A percentile compares a stretch with the other conserved stretches of the same genome.
Conservation (phyloP, 2,113 vertebrate species). For the Manacus vitellinus region DNA sequence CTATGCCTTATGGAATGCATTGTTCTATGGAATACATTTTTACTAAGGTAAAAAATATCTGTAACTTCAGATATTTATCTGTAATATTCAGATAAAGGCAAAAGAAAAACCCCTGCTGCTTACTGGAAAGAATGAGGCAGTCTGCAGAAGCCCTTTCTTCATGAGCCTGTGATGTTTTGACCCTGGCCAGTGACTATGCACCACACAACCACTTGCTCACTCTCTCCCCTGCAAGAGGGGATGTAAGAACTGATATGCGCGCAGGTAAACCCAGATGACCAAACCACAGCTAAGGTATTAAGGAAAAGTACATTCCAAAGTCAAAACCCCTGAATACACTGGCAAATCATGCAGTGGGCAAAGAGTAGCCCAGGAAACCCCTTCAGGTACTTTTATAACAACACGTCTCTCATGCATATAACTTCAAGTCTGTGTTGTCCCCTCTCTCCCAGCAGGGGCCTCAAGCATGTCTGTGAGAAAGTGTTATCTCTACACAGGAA, state of each 20-base stretch:
- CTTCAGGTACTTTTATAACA: neutral
- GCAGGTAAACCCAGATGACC: neutral
- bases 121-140: neutral
- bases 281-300: neutral
- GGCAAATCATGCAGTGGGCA: neutral
- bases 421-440: neutral
- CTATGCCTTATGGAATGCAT: neutral
- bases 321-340: neutral
- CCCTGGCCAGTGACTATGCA: neutral
- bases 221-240: neutral
- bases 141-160: neutral
- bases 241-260: neutral
- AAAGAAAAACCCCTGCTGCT: neutral
- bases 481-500: neutral
- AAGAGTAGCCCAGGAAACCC: neutral
- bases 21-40: neutral
- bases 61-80: neutral
- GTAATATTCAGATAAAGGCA: neutral
- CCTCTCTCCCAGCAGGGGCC: neutral
- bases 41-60: neutral
- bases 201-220: neutral
- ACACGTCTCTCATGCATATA: neutral
- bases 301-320: neutral
- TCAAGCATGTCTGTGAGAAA: neutral
- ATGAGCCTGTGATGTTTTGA: neutral